Conservation (phyloP, 2,113 vertebrate genomes). For the Pachyramphus minor region DNA sequence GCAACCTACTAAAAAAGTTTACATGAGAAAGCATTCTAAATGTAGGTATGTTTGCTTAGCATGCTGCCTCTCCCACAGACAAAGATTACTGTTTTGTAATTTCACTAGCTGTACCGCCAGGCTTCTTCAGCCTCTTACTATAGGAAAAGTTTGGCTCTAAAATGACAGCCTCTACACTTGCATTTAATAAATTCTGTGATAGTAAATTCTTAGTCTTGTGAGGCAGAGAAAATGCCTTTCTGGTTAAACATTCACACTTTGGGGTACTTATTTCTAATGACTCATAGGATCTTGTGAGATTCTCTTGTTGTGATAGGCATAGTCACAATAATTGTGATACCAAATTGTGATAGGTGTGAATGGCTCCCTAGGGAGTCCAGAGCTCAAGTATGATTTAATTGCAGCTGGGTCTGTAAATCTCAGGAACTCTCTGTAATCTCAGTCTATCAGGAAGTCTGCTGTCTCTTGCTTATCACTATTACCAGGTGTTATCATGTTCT, state of each 20-base stretch:
- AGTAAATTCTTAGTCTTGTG: background rate
- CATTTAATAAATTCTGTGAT: background rate
- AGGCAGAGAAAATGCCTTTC: background rate
- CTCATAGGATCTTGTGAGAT: background rate
- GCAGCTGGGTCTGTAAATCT: background rate
- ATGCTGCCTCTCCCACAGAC: background rate
- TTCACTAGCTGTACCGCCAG: background rate
- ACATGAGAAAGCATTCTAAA: background rate
- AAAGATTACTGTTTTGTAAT: background rate
- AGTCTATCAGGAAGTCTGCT: background rate
- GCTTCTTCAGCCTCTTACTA: background rate
- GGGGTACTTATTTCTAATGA: background rate
- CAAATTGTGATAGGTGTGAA: background rate
- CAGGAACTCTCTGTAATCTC: background rate
- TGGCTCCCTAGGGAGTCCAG: background rate
- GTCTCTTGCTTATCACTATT: background rate
- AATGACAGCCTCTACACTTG: background rate
- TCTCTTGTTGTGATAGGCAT: background rate
- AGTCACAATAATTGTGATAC: background rate
- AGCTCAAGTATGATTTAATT: background rate
- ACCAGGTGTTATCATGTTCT: background rate
- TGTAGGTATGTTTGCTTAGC: background rate
- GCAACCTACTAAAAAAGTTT: background rate
- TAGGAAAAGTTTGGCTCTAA: background rate
- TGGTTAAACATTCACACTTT: background rate